Base-by-base conservation (phyloP, 2,888 invertebrate genomes). In the Bellardia bayeri region DNA sequence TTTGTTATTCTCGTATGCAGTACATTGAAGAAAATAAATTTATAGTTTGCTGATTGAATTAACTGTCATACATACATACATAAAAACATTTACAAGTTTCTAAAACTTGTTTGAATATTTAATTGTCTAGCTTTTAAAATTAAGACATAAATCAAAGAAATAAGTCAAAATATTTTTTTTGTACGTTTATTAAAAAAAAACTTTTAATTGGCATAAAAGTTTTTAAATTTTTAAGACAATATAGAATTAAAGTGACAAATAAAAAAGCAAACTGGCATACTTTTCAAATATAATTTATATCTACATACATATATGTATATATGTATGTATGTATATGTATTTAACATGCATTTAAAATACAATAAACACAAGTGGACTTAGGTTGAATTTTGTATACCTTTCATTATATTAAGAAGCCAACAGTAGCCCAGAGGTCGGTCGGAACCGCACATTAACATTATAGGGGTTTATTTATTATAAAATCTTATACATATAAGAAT, bases 101-200 rank as follows among this genome's bases (percentile, higher is more conserved):
- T 13, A 7, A 75, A 75, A 82, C 82, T 61, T 30, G 82, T 82
- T 75, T 68, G 13, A 82, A 51, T 75, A 61, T 71, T 42, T 69
- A 51, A 54, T 37, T 76, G 63, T 54, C 16, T 56, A 49, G 63
- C 14, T 69, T 23, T 40, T 4, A 56, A 58, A 56, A 76, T 72
- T 76, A 81, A 76, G 71, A 76, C 37, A 81, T 66, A 85, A 85
- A 76, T 81, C 85, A 81, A 63, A 63, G 23, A 69, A 80, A 64
- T 68, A 71, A 71, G 30, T 85, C 69, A 42, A 85, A 85, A 78
- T 63, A 76, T 45, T n/a, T 71, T n/a, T 56, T 56, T 8, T 23
- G 9, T 56, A 23, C 16, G 16, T 4, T 14, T 45, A 51, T 81
- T 81, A 54, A 80, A 63, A 58, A 69, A 2, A 33, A 0, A 49